Base-by-base conservation (phyloP, 2,797 vertebrate species). In the Toxotes lorentzi region DNA sequence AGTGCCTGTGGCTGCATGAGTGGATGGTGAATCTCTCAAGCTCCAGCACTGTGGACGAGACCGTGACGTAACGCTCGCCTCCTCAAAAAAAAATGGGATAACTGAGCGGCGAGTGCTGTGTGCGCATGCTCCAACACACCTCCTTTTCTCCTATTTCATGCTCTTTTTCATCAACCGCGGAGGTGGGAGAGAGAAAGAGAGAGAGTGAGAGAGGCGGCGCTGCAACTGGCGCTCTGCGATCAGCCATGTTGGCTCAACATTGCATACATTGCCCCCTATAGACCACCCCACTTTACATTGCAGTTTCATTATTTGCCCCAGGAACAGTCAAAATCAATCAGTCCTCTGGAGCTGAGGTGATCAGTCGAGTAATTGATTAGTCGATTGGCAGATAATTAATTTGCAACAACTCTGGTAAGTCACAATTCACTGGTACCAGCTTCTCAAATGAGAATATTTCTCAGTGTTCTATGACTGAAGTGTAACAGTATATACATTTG, bases 41-140 rank as follows among this genome's bases (percentile, higher is more conserved):
- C 83, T 86, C 83, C 85, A 79, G 86, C 86, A 78, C 90, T 73
- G 88, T 88, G 85, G 74, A 91, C 87, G 86, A 90, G 83, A 62
- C 79, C 60, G 94, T 95, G 94, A 95, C 95, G 95, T 95, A 91
- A 95, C 85, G 70, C 68, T 63, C 86, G 72, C 68, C 73, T 84
- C 66, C 76, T 58, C 54, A 82, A 58, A 89, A 82, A 58, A 89
- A 86, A 89, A 78, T n/a, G 73, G 70, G 74, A 88, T 83, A 86
- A 85, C 79, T 78, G 32, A 89, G 83, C 86, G 85, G 84, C 76
- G 62, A 63, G 64, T 5, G 2, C 3, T 0, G 41, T 64, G n/a
- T 94, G 92, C 94, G 95, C 95, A 94, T 91, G 95, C 91, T 30
- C 86, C 38, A 63, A 24, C 63, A 76, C 87, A 85, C 86, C 83